Base-by-base conservation (phyloP, 2,888 invertebrate species). In the Cerastoderma edule region DNA sequence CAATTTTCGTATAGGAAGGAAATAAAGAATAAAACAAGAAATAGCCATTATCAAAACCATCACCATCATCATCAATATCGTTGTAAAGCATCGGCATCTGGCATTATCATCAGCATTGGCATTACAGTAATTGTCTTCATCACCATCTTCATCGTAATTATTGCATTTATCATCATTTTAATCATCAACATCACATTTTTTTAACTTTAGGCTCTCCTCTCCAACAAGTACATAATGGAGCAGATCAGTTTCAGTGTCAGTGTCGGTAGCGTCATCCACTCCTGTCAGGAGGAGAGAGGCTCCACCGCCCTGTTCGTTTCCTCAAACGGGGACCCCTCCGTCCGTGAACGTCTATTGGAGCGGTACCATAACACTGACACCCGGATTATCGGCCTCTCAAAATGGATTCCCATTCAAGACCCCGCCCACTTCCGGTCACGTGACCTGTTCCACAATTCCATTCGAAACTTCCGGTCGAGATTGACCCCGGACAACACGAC, bases 271-370 rank as follows among this genome's bases (percentile, higher is more conserved):
- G 78, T 88, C 5, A 74, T 89, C 0, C 89, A 89, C 65, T 54
- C 56, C 16, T 63, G 83, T 6, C 89, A 89, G 76, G 83, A 85
- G 30, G 88, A 89, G 72, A 64, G 89, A 32, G 89, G 88, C 6
- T 85, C 84, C 0, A 83, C 88, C 0, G 84, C 86, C 0, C 77
- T 89, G 1, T 88, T 85, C 67, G 69, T 89, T 19, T 83, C 87
- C 24, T 83, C 86, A 19, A 57, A 74, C 0, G 85, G 85, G 0
- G 79, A 82, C 19, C 44, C 32, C 0, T 39, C 63, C 8, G 60
- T 82, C 1, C 66, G 57, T 22, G 28, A 57, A 1, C 70, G 56
- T 57, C 75, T 87, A 0, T 3, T 13, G 2, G n/a, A 50, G 2
- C 44, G 66, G 19, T 81, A 83, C 50, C 19, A 44, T 0, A 53